Base-by-base conservation (phyloP, 1,140 invertebrate genomes). In the Acromyrmex heyeri region DNA sequence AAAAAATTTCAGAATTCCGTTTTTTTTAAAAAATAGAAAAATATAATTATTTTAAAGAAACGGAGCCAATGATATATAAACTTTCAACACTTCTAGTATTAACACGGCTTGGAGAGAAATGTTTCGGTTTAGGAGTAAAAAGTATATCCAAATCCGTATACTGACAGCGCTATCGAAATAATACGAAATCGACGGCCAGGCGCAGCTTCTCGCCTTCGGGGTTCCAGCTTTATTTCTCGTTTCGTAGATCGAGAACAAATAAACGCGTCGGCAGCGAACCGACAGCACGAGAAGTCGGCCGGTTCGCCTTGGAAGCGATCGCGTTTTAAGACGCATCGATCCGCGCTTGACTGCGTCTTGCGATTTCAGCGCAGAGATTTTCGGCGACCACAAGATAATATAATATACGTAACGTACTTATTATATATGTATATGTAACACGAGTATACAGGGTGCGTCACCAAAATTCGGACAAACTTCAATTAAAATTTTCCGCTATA, bases 241-340 rank as follows among this genome's bases (percentile, higher is more conserved):
- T 82, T 82, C 79, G 67, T 14, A 83, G 57, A 61, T 83, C 14
- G 55, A 50, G 79, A 83, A 67, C 69, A 83, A 83, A 83, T 83
- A 83, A 83, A 83, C 79, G 38, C 61, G 61, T 12, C 59, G 78
- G 55, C 55, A n/a, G 38, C 44, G 76, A 50, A 48, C 76, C 59
- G 59, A 62, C 53, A 21, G 48, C 62, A 18, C 64, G 64, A 70
- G 65, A 72, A 81, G 65, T 48, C 79, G 69, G 79, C 34, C 24
- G 79, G 79, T 83, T 83, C 79, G 79, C 79, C 79, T 83, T 83
- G 79, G 79, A 48, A 48, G 27, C 69, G 79, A 82, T 62, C 79
- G 79, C 79, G 55, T 50, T 82, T 67, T 21, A 53, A 79, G 14
- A 83, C 55, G 38, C 79, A 61, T 61, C 79, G 79, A 73, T 79